phyloP scores from a whole-genome alignment of 2,113 vertebrate genomes.

The Catharus fuscescens region DNA sequence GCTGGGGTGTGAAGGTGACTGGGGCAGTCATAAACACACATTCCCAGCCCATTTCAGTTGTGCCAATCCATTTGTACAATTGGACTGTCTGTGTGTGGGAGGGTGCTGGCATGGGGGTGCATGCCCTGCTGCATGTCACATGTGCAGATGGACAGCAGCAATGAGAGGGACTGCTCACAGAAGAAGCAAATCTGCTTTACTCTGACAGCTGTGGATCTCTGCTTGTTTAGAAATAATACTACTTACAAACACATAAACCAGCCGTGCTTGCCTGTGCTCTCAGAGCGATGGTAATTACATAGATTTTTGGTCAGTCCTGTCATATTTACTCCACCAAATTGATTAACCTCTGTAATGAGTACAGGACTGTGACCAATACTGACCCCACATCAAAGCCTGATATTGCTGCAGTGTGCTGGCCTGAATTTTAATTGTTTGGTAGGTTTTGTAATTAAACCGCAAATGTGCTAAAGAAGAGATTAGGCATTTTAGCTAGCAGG shows the following conservation, averaged over 20 bases:
- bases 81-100: not conserved
- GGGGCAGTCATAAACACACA: not conserved
- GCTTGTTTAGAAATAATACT: not conserved
- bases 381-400: constrained; percentile 89
- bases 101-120: not conserved
- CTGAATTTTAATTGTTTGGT: constrained; percentile 77
- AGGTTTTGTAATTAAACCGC: constrained; percentile 70
- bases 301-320: constrained; percentile 62
- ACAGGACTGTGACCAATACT: constrained; percentile 85
- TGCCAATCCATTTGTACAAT: not conserved
- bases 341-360: constrained; percentile 91
- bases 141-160: not conserved
- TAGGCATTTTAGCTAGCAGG: constrained; percentile 22
- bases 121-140: rapidly evolving
- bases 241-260: not conserved
- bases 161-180: rapidly evolving
- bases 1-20: not conserved
- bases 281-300: constrained; percentile 51
- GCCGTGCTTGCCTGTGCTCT: not conserved
- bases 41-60: not conserved
- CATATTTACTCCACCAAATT: constrained; percentile 64
- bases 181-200: not conserved
- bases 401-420: constrained; percentile 84
- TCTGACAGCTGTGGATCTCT: not conserved
- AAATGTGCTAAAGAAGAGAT: constrained; percentile 62